Percentiles rank a stretch among this genome's conserved stretches.
These are phyloP conservation scores for Nyctibius bracteatus DNA, from an alignment of 2,113 vertebrate genomes.

Conservation along the genomic window DNA sequence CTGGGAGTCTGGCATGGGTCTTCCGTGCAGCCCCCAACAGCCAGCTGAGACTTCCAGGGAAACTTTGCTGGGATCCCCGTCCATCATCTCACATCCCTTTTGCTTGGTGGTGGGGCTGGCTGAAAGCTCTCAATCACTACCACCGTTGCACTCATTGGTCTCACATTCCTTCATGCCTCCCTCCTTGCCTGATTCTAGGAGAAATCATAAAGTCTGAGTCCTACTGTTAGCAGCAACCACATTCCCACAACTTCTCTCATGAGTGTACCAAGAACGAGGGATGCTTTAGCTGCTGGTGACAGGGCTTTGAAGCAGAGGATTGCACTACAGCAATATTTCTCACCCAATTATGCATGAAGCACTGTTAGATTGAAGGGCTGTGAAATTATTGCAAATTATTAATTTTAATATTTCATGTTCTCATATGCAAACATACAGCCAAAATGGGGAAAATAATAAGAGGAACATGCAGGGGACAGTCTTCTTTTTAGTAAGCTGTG, in stretches of 20 bases:
- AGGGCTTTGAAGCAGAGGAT: not conserved
- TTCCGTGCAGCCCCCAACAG: not conserved
- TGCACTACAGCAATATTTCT: not conserved
- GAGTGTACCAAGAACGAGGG: not conserved
- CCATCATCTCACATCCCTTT: not conserved
- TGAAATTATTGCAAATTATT: not conserved
- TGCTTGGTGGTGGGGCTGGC: not conserved
- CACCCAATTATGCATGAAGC: not conserved
- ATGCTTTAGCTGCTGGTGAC: not conserved
- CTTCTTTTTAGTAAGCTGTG: not conserved
- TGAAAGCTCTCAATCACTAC: not conserved
- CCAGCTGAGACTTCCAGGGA: not conserved
- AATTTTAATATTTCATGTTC: not conserved
- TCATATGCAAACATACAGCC: not conserved
- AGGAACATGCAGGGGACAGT: not conserved
- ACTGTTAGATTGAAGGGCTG: not conserved
- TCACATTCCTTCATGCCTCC: not conserved
- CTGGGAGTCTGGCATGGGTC: not conserved
- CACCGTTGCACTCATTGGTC: not conserved
- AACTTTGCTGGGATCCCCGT: not conserved
- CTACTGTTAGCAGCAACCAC: not conserved
- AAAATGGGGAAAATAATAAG: not conserved
- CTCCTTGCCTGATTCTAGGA: not conserved
- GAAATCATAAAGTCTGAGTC: not conserved
- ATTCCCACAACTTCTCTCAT: not conserved